Evolutionary conservation across 2,113 vertebrate species (phyloP).

Genomic region (Corvus cornix): DNA sequence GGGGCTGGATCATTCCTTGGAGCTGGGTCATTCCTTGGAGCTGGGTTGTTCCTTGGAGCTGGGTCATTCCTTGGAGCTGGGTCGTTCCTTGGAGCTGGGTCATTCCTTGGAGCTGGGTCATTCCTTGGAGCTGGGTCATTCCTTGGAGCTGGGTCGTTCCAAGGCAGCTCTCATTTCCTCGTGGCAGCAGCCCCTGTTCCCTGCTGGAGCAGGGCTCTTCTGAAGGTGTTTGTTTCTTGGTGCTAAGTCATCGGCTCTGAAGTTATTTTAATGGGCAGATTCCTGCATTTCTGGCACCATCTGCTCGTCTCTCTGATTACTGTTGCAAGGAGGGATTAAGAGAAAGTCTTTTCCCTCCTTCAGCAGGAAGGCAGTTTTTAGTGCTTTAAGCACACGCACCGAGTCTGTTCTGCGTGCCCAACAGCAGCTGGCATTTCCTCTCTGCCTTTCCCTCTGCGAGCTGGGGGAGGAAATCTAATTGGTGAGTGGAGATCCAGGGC

Average conservation of each 20-base stretch:
- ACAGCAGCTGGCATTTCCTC: constrained; percentile 36
- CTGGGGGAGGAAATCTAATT: background rate
- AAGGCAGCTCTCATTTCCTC: background rate
- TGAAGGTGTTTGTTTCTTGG: background rate
- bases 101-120: fast-evolving
- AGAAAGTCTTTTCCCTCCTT: constrained; percentile 27
- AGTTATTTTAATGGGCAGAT: constrained; percentile 23
- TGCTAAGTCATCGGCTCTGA: background rate
- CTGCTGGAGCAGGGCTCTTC: background rate
- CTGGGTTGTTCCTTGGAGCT: no score
- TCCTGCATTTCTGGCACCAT: constrained; percentile 46
- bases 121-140: background rate
- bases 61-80: background rate
- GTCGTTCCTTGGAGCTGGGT: background rate
- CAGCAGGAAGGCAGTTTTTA: constrained; percentile 47
- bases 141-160: background rate
- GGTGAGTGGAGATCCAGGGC: background rate
- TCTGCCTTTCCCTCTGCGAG: background rate
- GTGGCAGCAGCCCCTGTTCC: background rate
- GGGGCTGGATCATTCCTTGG: background rate
- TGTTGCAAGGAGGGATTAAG: constrained; percentile 44
- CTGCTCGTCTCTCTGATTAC: constrained; percentile 40
- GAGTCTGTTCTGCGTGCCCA: background rate
- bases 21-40: background rate
- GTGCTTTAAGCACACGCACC: background rate